These are phyloP conservation scores for Onchidella celtica DNA, from an alignment of 2,888 invertebrate species.

Conservation along the genomic window DNA sequence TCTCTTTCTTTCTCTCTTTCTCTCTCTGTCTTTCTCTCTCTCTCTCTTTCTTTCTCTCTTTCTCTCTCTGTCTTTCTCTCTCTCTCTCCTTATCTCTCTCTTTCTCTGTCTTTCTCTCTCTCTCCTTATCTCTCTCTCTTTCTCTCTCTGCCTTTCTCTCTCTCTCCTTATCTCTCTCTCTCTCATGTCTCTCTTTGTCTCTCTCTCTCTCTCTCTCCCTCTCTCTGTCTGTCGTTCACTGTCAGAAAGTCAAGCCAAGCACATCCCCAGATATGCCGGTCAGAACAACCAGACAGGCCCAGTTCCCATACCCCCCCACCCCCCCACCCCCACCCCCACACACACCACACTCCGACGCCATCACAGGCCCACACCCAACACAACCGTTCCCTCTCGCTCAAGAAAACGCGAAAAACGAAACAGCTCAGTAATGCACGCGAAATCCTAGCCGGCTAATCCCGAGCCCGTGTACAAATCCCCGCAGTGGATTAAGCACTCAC, in stretches of 20 bases:
- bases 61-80: neutral
- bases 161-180: neutral
- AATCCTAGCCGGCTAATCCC: neutral
- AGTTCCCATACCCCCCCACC: neutral
- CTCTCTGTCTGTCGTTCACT: neutral
- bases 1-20: neutral
- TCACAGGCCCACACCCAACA: neutral
- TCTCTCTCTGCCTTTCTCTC: neutral
- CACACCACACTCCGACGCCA: neutral
- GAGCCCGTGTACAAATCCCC: neutral
- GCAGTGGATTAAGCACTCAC: neutral
- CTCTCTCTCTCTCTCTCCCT: constrained; percentile 18
- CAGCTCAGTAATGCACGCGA: neutral
- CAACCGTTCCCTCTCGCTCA: neutral
- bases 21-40: neutral
- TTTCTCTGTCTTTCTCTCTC: too few relatives aligned
- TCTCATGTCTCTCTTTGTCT: too few relatives aligned
- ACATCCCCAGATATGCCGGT: too few relatives aligned
- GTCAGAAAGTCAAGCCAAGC: too few relatives aligned
- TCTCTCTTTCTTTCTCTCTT: neutral
- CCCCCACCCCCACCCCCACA: neutral
- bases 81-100: neutral
- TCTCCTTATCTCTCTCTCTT: too few relatives aligned
- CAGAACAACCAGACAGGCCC: too few relatives aligned
- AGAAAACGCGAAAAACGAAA: neutral